Evolutionary conservation across 1,140 invertebrate genomes (phyloP), one percentile per base, ranked within the genome.

Genomic region (Drosophila melanica): DNA sequence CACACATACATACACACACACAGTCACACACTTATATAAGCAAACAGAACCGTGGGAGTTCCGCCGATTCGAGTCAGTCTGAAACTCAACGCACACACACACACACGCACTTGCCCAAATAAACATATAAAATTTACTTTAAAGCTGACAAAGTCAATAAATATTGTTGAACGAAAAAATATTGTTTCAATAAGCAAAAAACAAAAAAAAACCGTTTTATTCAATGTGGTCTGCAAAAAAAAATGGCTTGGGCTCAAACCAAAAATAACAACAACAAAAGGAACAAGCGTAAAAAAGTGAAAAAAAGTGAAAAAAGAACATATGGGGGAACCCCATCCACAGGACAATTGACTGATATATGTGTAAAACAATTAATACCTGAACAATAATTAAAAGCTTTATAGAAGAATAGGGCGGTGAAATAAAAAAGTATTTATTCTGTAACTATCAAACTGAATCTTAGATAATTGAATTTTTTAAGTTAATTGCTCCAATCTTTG

Each of bases 101-200:
- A 44, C 62, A 68, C 62, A 54, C 37, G 68, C 76, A 77, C 79
- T 80, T 75, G 66, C 60, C 70, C 84, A 90, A 89, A 89, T 89
- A 89, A 89, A 89, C 84, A 89, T 75, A 72, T 78, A 70, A 84
- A 89, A 89, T 89, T 90, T 89, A 89, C 84, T 89, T 89, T 89
- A 89, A 89, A 89, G 84, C 85, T 89, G 84, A 89, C 84, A 89
- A 89, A 89, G 85, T 89, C 84, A 89, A 89, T 89, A 89, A 89
- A 79, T 79, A 79, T 79, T 79, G 77, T 79, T 79, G 51, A 65
- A 77, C 77, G 64, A 77, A 71, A 77, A 89, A 89, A 89, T 89
- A 89, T 89, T 89, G 77, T 89, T 90, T 89, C 80, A 89, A 90
- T 84, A 90, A 90, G 84, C 84, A 90, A 62, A 79, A 82, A 79